phyloP scores from a whole-genome alignment of 2,797 vertebrate species.

The Bucorvus abyssinicus region DNA sequence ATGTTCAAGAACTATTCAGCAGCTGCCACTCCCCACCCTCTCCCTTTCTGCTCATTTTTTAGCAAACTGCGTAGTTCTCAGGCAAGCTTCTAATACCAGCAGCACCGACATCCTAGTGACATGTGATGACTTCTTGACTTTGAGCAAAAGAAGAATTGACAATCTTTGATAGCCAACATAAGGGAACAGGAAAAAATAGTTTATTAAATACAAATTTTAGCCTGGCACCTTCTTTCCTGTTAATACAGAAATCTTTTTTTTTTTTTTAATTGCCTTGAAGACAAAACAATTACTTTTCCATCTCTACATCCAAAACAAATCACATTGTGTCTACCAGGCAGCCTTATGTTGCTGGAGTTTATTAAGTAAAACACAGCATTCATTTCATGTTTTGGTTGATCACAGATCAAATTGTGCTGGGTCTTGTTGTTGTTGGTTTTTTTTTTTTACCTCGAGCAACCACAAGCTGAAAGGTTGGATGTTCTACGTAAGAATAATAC shows the following conservation, averaged over 20 bases:
- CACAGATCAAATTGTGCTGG: not conserved
- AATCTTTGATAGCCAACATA: not conserved
- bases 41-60: not conserved
- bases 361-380: conserved; percentile 26
- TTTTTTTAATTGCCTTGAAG: not conserved
- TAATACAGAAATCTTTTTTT: not conserved
- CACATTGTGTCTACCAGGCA: not conserved
- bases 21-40: not conserved
- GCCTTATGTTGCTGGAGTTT: not conserved
- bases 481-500: not conserved
- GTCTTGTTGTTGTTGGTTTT: not conserved
- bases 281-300: not conserved
- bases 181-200: not conserved
- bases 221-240: not conserved
- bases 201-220: not conserved
- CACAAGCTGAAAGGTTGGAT: not conserved
- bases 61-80: not conserved
- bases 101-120: not conserved
- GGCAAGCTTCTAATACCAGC: not conserved
- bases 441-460: not conserved
- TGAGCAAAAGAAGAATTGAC: not conserved
- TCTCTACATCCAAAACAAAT: conserved; percentile 30
- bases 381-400: conserved; percentile 4
- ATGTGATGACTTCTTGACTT: not conserved
- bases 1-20: not conserved